Base-by-base conservation (phyloP, 2,113 vertebrate species). In the Cairina moschata region DNA sequence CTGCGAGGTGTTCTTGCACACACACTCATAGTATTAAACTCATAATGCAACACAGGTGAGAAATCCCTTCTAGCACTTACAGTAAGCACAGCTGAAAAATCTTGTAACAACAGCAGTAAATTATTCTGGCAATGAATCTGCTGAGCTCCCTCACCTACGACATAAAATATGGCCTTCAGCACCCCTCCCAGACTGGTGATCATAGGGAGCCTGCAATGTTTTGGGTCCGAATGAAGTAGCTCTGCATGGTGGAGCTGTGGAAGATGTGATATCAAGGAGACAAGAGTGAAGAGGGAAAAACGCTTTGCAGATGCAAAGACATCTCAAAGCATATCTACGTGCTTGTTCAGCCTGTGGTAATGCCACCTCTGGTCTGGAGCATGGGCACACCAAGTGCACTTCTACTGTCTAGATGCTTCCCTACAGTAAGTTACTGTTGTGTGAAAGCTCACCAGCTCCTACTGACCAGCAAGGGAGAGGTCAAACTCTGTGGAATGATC, bases 11-110 rank as follows among this genome's bases (percentile, higher is more conserved):
- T 82, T 96, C 74, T 81, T 8, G 0, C 63, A 68, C 58, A 73
- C 48, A 48, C 52, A 15, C 44, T 46, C 59, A 18, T 17, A 31
- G 44, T 58, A 91, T 92, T 87, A 84, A 95, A 73, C 69, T 79
- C 26, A 15, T 85, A 95, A 92, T 69, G 74, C 66, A 87, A 91
- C 69, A 84, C 71, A 92, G 81, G 77, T 84, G 84, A 97, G 74
- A 95, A 95, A 87, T 28, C 62, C 44, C 54, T 91, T 44, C 73
- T 84, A 69, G 92, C 48, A 67, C 38, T 68, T 79, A 76, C 13
- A 74, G 22, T 66, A 86, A 71, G 83, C 67, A 82, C 48, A 63
- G 81, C 13, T 83, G 71, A 96, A 96, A 95, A 92, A 73, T 87
- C 62, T 68, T 87, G 81, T 78, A 83, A 60, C 62, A 76, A 92